A percentile compares a stretch with the other conserved stretches of the same genome.
phyloP scores from a whole-genome alignment of 2,113 vertebrate species.

The Arvicanthis niloticus region DNA sequence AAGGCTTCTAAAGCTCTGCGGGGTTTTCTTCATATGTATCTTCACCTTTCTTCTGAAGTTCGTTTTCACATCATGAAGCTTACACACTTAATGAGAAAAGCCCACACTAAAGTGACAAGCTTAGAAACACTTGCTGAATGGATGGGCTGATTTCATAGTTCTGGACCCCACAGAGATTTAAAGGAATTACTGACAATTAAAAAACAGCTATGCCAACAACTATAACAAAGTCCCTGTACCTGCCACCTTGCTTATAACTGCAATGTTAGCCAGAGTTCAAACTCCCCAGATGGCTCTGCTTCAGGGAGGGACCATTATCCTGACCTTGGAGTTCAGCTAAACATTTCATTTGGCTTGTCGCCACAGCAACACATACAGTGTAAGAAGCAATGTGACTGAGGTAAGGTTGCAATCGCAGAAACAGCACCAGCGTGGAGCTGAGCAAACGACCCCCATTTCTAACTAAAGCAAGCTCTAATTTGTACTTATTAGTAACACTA shows the following conservation, averaged over 20 bases:
- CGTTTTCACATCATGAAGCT: not conserved
- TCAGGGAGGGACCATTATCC: not conserved
- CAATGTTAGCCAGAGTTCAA: not conserved
- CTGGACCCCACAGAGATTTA: not conserved
- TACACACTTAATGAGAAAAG: not conserved
- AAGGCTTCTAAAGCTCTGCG: not conserved
- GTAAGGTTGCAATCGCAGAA: not conserved
- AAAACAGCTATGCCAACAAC: not conserved
- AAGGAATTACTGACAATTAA: not conserved
- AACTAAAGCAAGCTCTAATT: not conserved
- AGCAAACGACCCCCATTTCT: not conserved
- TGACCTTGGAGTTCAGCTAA: not conserved
- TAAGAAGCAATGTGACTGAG: not conserved
- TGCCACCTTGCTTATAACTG: not conserved
- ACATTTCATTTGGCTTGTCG: not conserved
- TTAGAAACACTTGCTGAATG: not conserved
- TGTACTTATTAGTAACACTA: not conserved
- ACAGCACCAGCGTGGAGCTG: not conserved
- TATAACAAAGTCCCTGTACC: not conserved
- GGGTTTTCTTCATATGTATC: not conserved
- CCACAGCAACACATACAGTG: not conserved
- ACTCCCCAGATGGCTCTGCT: not conserved
- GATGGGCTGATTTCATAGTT: not conserved
- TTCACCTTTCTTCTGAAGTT: slow-evolving; percentile 27
- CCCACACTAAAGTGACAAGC: not conserved